These are phyloP conservation scores for Gallinago undulata DNA, from an alignment of 2,113 vertebrate genomes.

Conservation along the genomic window DNA sequence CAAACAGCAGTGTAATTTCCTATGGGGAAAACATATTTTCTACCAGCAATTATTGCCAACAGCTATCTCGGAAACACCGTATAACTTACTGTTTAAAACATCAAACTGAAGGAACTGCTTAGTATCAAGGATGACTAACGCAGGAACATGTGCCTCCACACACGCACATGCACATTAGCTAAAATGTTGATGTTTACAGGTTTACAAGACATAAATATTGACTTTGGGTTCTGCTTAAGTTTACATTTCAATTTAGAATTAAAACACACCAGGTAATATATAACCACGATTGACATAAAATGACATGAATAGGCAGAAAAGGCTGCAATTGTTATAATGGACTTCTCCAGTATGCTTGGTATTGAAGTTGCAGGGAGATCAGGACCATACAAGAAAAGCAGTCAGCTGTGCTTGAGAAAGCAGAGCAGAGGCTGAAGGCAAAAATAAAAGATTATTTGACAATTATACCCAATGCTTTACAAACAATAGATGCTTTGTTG, in stretches of 20 bases:
- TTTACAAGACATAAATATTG: constrained; percentile 47
- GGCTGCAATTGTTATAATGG: neutral
- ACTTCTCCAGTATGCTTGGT: neutral
- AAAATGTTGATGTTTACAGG: constrained; percentile 55
- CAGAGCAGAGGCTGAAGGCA: neutral
- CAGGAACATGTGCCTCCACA: constrained; percentile 55
- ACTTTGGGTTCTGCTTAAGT: constrained; percentile 46
- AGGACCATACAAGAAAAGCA: neutral
- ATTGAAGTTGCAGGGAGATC: neutral
- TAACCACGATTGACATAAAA: neutral
- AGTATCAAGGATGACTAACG: constrained; percentile 60
- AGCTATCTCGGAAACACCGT: constrained; percentile 68
- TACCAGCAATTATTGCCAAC: constrained; percentile 60
- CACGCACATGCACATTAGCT: constrained; percentile 32
- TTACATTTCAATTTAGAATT: constrained; percentile 7
- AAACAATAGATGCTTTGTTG: constrained; percentile 5
- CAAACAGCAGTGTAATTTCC: constrained; percentile 73
- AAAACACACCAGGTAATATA: neutral
- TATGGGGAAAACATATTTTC: constrained; percentile 70
- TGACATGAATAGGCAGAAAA: neutral
- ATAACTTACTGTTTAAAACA: constrained; percentile 67
- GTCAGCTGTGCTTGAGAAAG: neutral
- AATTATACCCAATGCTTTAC: neutral
- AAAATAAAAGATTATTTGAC: neutral
- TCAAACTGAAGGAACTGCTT: constrained; percentile 72